These are phyloP conservation scores for Catamblyrhynchus diadema DNA, from an alignment of 2,797 vertebrate species.

Conservation along the genomic window DNA sequence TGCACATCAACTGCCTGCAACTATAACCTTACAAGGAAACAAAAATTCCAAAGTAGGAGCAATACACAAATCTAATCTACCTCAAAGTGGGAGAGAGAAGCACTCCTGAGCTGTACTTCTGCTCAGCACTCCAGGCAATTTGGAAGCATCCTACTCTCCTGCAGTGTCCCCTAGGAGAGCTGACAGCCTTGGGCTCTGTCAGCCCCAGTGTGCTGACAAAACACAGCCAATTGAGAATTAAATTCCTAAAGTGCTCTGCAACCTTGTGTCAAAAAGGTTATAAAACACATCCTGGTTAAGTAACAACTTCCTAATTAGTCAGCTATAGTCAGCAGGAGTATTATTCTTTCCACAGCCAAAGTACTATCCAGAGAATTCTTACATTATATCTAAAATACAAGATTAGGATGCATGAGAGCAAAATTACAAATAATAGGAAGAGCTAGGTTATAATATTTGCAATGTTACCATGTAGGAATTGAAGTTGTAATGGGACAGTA, in stretches of 20 bases:
- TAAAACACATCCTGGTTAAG: not conserved
- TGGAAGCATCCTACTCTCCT: not conserved
- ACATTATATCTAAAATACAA: not conserved
- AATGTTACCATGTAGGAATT: not conserved
- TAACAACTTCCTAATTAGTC: not conserved
- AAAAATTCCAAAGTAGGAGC: not conserved
- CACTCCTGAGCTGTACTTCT: not conserved
- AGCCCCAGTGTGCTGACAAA: not conserved
- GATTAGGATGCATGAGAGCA: not conserved
- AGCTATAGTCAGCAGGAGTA: not conserved
- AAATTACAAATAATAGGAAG: not conserved
- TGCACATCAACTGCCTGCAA: not conserved
- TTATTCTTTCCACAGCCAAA: not conserved
- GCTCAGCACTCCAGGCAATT: not conserved
- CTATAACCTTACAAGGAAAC: not conserved
- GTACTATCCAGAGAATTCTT: not conserved
- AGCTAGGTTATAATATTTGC: not conserved
- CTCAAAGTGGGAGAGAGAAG: not conserved
- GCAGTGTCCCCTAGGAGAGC: not conserved
- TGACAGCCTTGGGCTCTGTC: not conserved
- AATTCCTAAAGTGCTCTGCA: not conserved
- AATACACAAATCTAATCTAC: not conserved
- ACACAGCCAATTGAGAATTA: not conserved
- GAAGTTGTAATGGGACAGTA: not conserved
- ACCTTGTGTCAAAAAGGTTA: not conserved